Conservation (phyloP, 2,113 vertebrate genomes). For the Psettodes erumei region DNA sequence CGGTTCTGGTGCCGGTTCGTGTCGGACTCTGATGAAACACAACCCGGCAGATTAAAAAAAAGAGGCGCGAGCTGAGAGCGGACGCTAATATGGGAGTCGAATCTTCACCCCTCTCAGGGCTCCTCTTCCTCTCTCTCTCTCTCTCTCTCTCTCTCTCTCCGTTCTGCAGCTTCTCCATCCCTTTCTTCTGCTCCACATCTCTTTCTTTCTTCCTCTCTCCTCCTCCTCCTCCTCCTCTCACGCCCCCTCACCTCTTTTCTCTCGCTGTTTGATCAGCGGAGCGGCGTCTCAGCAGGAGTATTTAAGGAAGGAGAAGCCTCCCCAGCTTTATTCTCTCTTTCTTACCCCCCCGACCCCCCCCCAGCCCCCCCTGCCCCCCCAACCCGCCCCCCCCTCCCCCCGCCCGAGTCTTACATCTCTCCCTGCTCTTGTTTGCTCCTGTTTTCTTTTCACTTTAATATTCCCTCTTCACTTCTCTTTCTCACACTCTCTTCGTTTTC, state of each 20-base stretch:
- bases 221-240: conserved; percentile 62
- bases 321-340: conserved; percentile 44
- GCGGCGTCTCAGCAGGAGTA: conserved; percentile 71
- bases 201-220: conserved; percentile 54
- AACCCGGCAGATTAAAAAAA: conserved; percentile 45
- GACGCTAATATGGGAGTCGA: conserved; percentile 52
- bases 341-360: conserved; percentile 1
- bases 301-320: conserved; percentile 66
- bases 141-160: conserved; percentile 20
- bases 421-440: conserved; percentile 42
- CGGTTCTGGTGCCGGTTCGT: conserved; percentile 53
- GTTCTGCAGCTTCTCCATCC: conserved; percentile 31
- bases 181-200: conserved; percentile 36
- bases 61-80: conserved; percentile 26
- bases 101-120: conserved; percentile 44
- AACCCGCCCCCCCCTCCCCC: no score
- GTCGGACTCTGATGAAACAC: conserved; percentile 53
- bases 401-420: conserved; percentile 55
- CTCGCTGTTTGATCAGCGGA: conserved; percentile 71
- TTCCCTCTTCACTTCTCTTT: conserved; percentile 38
- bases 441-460: conserved; percentile 50
- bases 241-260: conserved; percentile 67
- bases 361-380: no score
- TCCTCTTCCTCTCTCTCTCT: conserved; percentile 10
- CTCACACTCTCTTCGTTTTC: conserved; percentile 28